Percentiles rank a stretch among this genome's conserved stretches.
phyloP scores from a whole-genome alignment of 2,797 vertebrate species.

The Sebastes goodei region DNA sequence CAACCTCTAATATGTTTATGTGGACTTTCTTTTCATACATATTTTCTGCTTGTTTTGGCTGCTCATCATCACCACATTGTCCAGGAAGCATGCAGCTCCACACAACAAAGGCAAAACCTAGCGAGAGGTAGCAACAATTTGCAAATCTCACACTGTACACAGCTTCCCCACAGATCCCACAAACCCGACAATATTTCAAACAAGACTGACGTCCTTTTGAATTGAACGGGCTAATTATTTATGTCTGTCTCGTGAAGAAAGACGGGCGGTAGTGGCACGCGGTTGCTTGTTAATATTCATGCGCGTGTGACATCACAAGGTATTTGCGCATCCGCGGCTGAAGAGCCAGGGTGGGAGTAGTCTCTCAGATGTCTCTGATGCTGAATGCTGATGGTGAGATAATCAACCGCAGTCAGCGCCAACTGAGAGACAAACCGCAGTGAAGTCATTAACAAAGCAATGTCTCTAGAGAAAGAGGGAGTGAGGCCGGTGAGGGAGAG shows the following conservation, averaged over 20 bases:
- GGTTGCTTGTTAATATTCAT: conserved; percentile 38
- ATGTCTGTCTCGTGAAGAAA: conserved; percentile 4
- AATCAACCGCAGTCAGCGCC: conserved; percentile 65
- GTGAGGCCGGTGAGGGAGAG: neutral
- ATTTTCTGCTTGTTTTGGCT: neutral
- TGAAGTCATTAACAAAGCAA: conserved; percentile 70
- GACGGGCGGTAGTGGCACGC: neutral
- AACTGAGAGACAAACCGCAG: conserved; percentile 63
- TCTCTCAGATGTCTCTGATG: conserved; percentile 38
- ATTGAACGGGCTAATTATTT: neutral
- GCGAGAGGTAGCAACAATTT: conserved; percentile 22
- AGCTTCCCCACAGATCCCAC: conserved; percentile 23
- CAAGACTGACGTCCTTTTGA: conserved; percentile 20
- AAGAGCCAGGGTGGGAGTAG: conserved; percentile 2
- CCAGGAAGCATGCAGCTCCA: neutral
- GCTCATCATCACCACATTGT: neutral
- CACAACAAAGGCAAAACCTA: conserved; percentile 17
- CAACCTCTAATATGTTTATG: neutral
- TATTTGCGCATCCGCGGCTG: conserved; percentile 34
- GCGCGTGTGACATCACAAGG: conserved; percentile 38
- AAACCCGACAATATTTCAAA: conserved; percentile 49
- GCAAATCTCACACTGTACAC: conserved; percentile 14
- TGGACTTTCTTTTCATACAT: too few species aligned
- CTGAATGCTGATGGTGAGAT: conserved; percentile 69
- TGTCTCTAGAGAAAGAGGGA: conserved; percentile 38